Evolutionary conservation across 2,888 invertebrate genomes (phyloP).

Genomic region (Biston betularia): DNA sequence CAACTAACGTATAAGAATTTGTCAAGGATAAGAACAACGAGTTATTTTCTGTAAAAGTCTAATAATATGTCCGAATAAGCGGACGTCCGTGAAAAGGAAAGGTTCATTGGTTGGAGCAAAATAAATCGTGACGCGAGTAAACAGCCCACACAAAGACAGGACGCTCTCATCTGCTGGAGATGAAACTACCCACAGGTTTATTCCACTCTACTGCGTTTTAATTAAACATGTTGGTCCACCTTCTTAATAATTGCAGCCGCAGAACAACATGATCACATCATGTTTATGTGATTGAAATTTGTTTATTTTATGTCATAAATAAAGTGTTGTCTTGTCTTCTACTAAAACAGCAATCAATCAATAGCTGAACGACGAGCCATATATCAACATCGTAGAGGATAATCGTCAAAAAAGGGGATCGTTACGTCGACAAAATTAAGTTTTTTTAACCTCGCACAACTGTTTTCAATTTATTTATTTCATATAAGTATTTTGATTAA

Average conservation of each 20-base stretch:
- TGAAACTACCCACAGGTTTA: conserved; percentile 2
- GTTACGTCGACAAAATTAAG: no score
- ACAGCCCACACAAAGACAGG: conserved; percentile 8
- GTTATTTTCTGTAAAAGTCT: conserved; percentile 4
- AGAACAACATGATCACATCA: no score
- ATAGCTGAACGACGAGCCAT: no score
- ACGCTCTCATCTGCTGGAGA: not conserved
- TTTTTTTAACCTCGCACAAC: no score
- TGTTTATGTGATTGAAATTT: no score
- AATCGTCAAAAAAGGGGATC: no score
- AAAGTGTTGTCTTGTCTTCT: no score
- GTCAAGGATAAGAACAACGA: not conserved
- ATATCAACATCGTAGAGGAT: no score
- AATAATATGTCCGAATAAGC: conserved; percentile 31
- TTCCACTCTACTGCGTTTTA: not conserved
- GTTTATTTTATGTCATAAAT: no score
- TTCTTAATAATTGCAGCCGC: not conserved
- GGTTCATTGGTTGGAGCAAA: conserved; percentile 37
- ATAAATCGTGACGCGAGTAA: conserved; percentile 33
- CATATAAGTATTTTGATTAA: no score
- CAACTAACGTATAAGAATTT: not conserved
- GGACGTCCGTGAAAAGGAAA: conserved; percentile 33
- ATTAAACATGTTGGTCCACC: not conserved
- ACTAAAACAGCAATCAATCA: not conserved
- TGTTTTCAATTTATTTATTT: no score